Percentiles rank a stretch among this genome's conserved stretches.
Conservation (phyloP, 2,888 invertebrate genomes). For the Cephus nigrinus region DNA sequence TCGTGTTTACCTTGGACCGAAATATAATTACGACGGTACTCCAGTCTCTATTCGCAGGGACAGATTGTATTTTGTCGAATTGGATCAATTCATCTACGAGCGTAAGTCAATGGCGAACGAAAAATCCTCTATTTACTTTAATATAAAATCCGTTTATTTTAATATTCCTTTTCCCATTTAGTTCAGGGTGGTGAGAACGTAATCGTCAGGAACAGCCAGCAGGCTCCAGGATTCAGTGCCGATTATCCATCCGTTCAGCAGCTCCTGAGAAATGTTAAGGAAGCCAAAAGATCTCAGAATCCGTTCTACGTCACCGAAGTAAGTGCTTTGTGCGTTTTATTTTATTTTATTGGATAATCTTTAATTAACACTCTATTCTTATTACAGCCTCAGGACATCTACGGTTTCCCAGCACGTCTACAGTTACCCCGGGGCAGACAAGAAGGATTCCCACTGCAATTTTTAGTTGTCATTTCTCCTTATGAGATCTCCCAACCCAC, state of each 20-base stretch:
- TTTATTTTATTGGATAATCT: not conserved
- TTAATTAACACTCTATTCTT: not conserved
- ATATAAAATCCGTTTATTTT: slow-evolving; percentile 32
- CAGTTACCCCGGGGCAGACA: slow-evolving; percentile 74
- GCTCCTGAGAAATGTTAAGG: slow-evolving; percentile 73
- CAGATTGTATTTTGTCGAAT: slow-evolving; percentile 74
- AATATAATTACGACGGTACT: slow-evolving; percentile 72
- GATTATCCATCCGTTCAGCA: slow-evolving; percentile 72
- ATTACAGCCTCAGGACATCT: slow-evolving; percentile 67
- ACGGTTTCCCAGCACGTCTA: slow-evolving; percentile 73
- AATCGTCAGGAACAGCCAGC: slow-evolving; percentile 77
- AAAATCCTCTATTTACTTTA: slow-evolving; percentile 47
- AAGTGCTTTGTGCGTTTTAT: slow-evolving; percentile 7
- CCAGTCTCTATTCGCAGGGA: slow-evolving; percentile 71
- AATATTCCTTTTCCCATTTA: slow-evolving; percentile 30
- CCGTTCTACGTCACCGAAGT: slow-evolving; percentile 62
- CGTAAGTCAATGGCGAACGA: slow-evolving; percentile 62
- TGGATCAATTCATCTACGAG: slow-evolving; percentile 70
- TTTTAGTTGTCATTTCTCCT: slow-evolving; percentile 73
- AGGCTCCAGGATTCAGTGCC: slow-evolving; percentile 63
- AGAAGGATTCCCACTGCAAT: slow-evolving; percentile 73
- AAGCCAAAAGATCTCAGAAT: slow-evolving; percentile 65
- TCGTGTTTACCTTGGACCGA: slow-evolving; percentile 77
- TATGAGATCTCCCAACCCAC: slow-evolving; percentile 64
- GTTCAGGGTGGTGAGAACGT: slow-evolving; percentile 75